These are phyloP conservation scores for Tapera naevia DNA, from an alignment of 2,797 vertebrate species.

Conservation along the genomic window DNA sequence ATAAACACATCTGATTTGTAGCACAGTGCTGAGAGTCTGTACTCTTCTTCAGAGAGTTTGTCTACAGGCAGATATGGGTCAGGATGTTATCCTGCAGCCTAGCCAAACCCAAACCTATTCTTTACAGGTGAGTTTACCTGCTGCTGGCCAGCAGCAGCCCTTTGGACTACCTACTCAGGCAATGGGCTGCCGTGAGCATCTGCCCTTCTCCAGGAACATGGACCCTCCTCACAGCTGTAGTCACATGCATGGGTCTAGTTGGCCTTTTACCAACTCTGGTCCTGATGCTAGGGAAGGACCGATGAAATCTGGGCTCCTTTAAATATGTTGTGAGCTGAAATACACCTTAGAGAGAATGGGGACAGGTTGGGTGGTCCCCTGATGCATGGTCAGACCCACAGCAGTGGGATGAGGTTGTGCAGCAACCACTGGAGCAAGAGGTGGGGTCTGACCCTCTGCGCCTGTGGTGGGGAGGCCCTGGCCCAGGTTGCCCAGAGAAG, in stretches of 20 bases:
- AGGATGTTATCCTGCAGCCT: not conserved
- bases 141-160: not conserved
- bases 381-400: not conserved
- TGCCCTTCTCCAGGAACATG: not conserved
- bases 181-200: not conserved
- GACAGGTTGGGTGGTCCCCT: not conserved
- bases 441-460: not conserved
- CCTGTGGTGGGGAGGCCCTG: too few species aligned
- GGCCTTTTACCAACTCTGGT: not conserved
- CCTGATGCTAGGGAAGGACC: not conserved
- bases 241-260: not conserved
- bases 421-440: not conserved
- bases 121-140: not conserved
- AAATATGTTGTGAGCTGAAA: not conserved
- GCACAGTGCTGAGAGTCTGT: rapidly evolving
- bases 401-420: not conserved
- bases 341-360: not conserved
- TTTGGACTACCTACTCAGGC: not conserved
- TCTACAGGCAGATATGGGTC: not conserved
- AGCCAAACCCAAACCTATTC: not conserved
- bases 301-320: not conserved
- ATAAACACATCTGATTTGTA: not conserved
- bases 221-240: not conserved
- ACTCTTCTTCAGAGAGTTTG: not conserved
- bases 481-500: too few species aligned